Percentiles rank a stretch among this genome's conserved stretches.
Conservation (phyloP, 92 coral and sea anemone species). For the Bergia sp. region DNA sequence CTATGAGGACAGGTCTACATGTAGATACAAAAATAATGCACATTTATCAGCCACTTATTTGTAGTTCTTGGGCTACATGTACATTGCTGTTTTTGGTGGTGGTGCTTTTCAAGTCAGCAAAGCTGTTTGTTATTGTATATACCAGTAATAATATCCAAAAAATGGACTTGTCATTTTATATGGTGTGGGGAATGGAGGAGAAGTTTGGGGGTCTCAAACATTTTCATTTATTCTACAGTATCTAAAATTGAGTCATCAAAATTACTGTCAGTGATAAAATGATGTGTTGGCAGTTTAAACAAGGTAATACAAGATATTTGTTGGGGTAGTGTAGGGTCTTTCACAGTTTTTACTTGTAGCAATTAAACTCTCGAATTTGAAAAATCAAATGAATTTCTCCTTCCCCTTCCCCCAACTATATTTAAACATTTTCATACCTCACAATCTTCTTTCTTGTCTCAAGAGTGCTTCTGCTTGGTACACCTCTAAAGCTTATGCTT, state of each 20-base stretch:
- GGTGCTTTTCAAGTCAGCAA: not conserved
- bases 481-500: not conserved
- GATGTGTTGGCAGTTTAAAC: not conserved
- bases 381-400: slow-evolving; percentile 9
- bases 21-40: slow-evolving; percentile 12
- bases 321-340: not conserved
- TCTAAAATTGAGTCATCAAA: not conserved
- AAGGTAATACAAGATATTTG: not conserved
- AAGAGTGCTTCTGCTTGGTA: slow-evolving; percentile 44
- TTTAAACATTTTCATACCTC: slow-evolving; percentile 39
- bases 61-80: slow-evolving; percentile 1
- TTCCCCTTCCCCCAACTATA: not conserved
- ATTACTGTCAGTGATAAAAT: not conserved
- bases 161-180: no score
- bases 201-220: no score
- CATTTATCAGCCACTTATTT: slow-evolving; percentile 12
- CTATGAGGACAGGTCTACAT: slow-evolving; percentile 31
- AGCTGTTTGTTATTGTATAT: not conserved
- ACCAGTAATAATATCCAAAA: not conserved
- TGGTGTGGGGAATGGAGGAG: no score
- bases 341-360: not conserved
- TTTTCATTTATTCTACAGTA: no score
- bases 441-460: slow-evolving; percentile 51
- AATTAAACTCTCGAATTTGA: not conserved
- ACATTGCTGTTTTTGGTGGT: slow-evolving; percentile 17